Conservation (phyloP, 2,797 vertebrate genomes). For the Dromococcyx pavoninus region DNA sequence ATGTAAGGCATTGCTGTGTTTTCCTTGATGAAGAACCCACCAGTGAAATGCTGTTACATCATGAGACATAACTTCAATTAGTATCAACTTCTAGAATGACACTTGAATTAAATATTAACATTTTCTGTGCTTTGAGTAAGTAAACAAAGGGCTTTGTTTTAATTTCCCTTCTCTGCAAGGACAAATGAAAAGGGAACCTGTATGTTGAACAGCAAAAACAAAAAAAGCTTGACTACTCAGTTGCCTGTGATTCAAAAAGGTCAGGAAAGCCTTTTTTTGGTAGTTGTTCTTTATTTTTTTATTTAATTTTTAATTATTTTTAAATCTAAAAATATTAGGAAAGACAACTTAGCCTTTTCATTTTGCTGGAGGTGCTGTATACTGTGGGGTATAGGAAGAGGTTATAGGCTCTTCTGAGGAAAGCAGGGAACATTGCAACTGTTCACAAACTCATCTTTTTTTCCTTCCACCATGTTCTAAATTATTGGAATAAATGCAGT, state of each 20-base stretch:
- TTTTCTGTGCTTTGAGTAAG: constrained; percentile 26
- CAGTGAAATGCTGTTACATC: constrained; percentile 55
- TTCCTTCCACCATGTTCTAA: background rate
- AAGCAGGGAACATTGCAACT: background rate
- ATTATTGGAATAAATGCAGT: background rate
- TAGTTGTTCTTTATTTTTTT: background rate
- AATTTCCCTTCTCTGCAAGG: background rate
- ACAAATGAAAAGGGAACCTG: background rate
- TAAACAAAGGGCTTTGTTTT: constrained; percentile 39
- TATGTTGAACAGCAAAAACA: background rate
- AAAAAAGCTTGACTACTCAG: background rate
- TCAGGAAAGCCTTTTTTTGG: background rate
- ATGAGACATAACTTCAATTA: constrained; percentile 42
- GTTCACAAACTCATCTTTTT: background rate
- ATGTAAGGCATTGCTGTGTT: constrained; percentile 10
- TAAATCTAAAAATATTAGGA: background rate
- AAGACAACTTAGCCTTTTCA: background rate
- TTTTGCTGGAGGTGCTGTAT: background rate
- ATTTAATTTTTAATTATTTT: background rate
- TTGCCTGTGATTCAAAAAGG: background rate
- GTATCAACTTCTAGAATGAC: constrained; percentile 30
- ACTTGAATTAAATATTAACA: constrained; percentile 59
- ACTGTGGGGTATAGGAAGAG: background rate
- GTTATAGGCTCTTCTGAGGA: background rate
- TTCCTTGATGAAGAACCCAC: constrained; percentile 20